Evolutionary conservation across 2,113 vertebrate genomes (phyloP), one percentile per base, ranked within the genome.

Genomic region (Burhinus oedicnemus): DNA sequence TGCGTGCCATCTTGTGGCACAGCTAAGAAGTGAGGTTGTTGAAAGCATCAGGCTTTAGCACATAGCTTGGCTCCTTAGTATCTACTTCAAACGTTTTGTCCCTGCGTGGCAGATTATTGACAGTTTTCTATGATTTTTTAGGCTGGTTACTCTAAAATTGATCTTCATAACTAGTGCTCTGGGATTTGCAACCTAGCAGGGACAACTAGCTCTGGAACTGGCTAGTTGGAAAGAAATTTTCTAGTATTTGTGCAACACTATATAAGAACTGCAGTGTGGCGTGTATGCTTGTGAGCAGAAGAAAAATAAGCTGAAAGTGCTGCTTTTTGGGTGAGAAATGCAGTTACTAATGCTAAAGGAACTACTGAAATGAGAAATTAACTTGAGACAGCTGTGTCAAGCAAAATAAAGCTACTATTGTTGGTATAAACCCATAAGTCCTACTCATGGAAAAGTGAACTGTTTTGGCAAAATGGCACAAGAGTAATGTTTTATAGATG

Each of bases 1-100:
- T 76, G 76, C 9, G 0, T 90, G 94, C 93, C 89, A 87, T 85
- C 95, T 89, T 79, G 90, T 95, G 96, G 94, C 58, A 44, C 74
- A 44, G 69, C 65, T 84, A 27, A 89, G 80, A 95, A 96, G 23
- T 78, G 72, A 90, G 17, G 27, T 6, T 44, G 38, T 69, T 51
- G 15, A 64, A 65, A 68, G 25, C 21, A 19, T 34, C 29, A 2
- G 4, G n/a, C 55, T 89, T 42, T 44, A 40, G 22, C 7, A 2
- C 29, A 10, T 32, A 15, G 6, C 2, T 42, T 52, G 11, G 17
- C 10, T 75, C 34, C 29, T 45, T 55, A 36, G 8, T 36, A 51
- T 20, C n/a, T 65, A 5, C 45, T 32, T 82, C 29, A 61, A 54
- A 22, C 19, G 20, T 34, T 61, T 66, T 42, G 32, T 15, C 42